phyloP scores from a whole-genome alignment of 2,113 vertebrate species.

The Dasyprocta punctata region DNA sequence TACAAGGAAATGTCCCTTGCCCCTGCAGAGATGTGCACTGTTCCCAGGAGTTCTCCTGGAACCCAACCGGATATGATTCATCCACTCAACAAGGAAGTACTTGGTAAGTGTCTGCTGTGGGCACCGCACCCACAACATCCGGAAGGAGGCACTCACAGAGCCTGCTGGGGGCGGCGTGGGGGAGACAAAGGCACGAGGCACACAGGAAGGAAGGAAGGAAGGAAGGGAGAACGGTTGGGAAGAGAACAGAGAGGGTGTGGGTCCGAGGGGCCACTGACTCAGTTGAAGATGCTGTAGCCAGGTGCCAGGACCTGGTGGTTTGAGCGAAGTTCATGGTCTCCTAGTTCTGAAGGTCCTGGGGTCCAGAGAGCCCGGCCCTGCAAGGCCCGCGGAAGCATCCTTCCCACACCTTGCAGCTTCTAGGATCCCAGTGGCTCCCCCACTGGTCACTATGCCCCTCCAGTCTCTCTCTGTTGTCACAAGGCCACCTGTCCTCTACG shows the following conservation, averaged over 20 bases:
- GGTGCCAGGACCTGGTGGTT: too few species aligned
- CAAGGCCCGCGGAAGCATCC: accelerated
- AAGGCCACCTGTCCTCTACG: accelerated
- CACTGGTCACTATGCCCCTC: accelerated
- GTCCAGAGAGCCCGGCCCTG: accelerated
- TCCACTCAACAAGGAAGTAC: neutral
- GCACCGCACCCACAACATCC: accelerated
- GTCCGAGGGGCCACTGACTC: neutral
- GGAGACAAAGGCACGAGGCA: neutral
- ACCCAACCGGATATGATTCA: accelerated
- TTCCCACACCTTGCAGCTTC: neutral
- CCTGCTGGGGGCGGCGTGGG: neutral
- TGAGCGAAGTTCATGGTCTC: neutral
- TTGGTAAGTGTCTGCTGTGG: neutral
- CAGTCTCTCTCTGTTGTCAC: neutral
- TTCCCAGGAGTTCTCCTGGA: neutral
- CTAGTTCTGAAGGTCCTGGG: neutral
- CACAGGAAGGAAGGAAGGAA: accelerated
- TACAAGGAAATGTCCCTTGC: neutral
- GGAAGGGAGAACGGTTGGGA: neutral
- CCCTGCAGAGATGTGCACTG: accelerated
- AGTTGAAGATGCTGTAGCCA: neutral
- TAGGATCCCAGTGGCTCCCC: too few species aligned
- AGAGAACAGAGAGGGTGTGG: neutral
- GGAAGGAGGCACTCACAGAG: neutral